These are phyloP conservation scores for Caenorhabditis wallacei DNA, from an alignment of 2,888 invertebrate species.

Conservation along the genomic window DNA sequence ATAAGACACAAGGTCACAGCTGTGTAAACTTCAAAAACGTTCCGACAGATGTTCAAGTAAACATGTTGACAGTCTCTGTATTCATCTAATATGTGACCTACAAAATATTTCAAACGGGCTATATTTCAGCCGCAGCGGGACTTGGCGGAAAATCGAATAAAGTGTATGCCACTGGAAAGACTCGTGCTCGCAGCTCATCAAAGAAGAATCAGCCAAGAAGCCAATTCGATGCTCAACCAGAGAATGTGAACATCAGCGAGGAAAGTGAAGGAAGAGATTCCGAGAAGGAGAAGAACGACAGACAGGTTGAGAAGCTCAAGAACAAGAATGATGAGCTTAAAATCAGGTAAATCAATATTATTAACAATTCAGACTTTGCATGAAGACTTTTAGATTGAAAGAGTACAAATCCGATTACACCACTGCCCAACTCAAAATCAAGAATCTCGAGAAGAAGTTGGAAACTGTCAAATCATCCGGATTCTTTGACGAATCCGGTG, in stretches of 20 bases:
- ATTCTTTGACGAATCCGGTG: constrained; percentile 55
- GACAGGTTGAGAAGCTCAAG: constrained; percentile 58
- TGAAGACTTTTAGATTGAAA: constrained; percentile 39
- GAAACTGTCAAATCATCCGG: constrained; percentile 51
- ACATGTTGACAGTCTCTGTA: constrained; percentile 24
- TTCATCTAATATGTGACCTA: neutral
- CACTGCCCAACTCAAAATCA: constrained; percentile 52
- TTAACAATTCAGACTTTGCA: neutral
- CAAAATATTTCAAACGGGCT: neutral
- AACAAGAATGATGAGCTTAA: constrained; percentile 62
- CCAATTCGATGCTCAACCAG: constrained; percentile 75
- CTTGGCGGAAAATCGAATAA: constrained; percentile 54
- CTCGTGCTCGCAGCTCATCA: constrained; percentile 62
- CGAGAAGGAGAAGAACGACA: constrained; percentile 52
- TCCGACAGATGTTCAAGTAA: constrained; percentile 1
- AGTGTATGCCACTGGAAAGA: constrained; percentile 48
- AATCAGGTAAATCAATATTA: constrained; percentile 36
- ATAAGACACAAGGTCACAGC: constrained; percentile 2
- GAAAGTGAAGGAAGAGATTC: constrained; percentile 66
- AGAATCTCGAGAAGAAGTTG: constrained; percentile 49
- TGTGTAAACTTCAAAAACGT: constrained; percentile 15
- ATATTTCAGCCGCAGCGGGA: constrained; percentile 69
- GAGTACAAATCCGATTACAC: constrained; percentile 58
- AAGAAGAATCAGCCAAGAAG: constrained; percentile 66
- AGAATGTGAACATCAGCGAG: constrained; percentile 71